These are phyloP conservation scores for Paedocypris micromegethes DNA, from an alignment of 2,797 vertebrate genomes.

Conservation along the genomic window DNA sequence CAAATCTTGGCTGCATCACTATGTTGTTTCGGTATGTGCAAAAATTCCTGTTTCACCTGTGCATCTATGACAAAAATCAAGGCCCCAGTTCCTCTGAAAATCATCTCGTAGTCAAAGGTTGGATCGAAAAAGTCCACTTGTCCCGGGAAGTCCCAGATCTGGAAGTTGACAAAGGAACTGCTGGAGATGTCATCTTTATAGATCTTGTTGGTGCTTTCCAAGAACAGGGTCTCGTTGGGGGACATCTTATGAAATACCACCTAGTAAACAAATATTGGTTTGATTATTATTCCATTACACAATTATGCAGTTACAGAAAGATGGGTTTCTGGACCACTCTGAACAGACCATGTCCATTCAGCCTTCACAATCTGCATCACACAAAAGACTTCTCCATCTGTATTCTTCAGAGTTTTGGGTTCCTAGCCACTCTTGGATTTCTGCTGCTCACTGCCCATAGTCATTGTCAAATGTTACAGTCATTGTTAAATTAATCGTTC, in stretches of 20 bases:
- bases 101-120: constrained; percentile 99
- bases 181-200: constrained; percentile 99
- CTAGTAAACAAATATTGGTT: constrained; percentile 57
- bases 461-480: no score
- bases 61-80: constrained; percentile 99
- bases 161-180: constrained; percentile 99
- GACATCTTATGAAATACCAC: constrained; percentile 99
- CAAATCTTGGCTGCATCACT: neutral
- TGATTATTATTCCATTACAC: neutral
- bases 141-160: constrained; percentile 99
- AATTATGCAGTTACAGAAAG: neutral
- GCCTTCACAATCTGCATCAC: no score
- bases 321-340: no score
- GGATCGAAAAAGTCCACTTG: constrained; percentile 99
- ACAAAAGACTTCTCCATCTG: no score
- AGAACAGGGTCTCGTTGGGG: constrained; percentile 95
- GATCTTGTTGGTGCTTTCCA: constrained; percentile 99
- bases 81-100: constrained; percentile 97
- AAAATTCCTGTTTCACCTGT: constrained; percentile 73
- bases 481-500: no score
- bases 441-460: no score
- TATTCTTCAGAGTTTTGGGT: no score
- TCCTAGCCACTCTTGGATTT: no score
- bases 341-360: no score
- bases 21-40: neutral